Evolutionary conservation across 1,140 invertebrate species (phyloP).

Genomic region (Pachypeltis micranthus): DNA sequence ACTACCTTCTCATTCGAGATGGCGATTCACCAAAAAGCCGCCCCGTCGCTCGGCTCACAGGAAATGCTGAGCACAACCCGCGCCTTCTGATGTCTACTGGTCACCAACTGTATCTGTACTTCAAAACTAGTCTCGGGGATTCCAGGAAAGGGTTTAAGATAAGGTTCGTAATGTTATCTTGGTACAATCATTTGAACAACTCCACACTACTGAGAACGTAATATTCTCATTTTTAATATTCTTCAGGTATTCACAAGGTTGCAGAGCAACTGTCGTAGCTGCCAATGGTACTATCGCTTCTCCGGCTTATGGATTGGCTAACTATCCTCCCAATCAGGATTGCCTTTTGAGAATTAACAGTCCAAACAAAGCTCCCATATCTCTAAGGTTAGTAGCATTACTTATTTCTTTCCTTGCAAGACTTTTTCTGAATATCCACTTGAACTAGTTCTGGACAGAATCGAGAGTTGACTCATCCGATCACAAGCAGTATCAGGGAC

Average conservation of each 20-base stretch:
- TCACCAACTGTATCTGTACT: conserved; percentile 80
- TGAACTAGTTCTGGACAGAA: too few species aligned
- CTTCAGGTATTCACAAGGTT: conserved; percentile 37
- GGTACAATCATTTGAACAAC: neutral
- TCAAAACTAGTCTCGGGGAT: conserved; percentile 79
- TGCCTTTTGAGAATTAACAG: conserved; percentile 79
- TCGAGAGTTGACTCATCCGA: too few species aligned
- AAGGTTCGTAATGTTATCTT: conserved; percentile 52
- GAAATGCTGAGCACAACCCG: conserved; percentile 60
- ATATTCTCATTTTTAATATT: neutral
- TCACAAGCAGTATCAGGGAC: too few species aligned
- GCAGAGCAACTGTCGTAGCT: conserved; percentile 64
- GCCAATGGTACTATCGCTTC: conserved; percentile 74
- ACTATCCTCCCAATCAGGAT: conserved; percentile 86
- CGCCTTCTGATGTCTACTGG: conserved; percentile 82
- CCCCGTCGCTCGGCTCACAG: conserved; percentile 69
- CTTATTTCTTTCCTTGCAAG: too few species aligned
- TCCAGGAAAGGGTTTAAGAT: conserved; percentile 83
- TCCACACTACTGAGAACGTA: neutral
- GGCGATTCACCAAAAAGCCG: conserved; percentile 74
- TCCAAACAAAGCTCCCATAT: conserved; percentile 67
- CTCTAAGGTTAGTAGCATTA: conserved; percentile 45
- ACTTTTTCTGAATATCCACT: too few species aligned
- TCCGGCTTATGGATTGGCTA: conserved; percentile 67
- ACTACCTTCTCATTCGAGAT: conserved; percentile 80